Percentiles rank a stretch among this genome's conserved stretches.
Conservation (phyloP, 2,797 vertebrate species). For the Zalophus californianus region DNA sequence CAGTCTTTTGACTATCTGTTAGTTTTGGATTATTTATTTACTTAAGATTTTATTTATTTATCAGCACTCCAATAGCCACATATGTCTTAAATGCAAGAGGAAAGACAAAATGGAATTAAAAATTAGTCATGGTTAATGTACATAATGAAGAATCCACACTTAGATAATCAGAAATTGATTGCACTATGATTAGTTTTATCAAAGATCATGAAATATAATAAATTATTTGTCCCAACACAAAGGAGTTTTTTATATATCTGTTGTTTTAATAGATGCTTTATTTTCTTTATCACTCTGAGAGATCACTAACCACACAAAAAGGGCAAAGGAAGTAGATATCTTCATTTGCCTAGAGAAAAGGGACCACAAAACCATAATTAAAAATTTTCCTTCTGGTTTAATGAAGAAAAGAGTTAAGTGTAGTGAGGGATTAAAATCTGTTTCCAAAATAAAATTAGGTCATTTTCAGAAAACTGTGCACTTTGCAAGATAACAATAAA, state of each 20-base stretch:
- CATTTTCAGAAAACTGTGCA: background rate
- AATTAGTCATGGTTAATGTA: background rate
- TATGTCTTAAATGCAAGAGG: background rate
- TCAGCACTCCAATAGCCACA: background rate
- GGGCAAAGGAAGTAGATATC: background rate
- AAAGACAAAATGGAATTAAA: background rate
- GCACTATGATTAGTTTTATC: background rate
- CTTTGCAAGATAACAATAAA: background rate
- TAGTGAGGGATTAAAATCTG: background rate
- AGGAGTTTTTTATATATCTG: background rate
- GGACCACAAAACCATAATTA: background rate
- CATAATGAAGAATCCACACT: background rate
- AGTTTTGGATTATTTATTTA: background rate
- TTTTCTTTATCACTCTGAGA: background rate
- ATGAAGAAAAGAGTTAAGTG: background rate
- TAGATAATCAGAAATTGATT: background rate
- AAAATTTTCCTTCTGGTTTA: background rate
- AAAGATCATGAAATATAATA: background rate
- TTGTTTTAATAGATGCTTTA: background rate
- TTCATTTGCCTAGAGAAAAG: background rate
- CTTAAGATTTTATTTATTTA: too few species aligned
- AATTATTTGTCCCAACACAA: background rate
- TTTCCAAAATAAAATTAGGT: constrained; percentile 34
- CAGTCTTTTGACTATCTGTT: background rate
- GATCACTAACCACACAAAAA: background rate